Percentiles rank a stretch among this genome's conserved stretches.
phyloP scores from a whole-genome alignment of 2,888 invertebrate genomes.

The Myopa tessellatipennis region DNA sequence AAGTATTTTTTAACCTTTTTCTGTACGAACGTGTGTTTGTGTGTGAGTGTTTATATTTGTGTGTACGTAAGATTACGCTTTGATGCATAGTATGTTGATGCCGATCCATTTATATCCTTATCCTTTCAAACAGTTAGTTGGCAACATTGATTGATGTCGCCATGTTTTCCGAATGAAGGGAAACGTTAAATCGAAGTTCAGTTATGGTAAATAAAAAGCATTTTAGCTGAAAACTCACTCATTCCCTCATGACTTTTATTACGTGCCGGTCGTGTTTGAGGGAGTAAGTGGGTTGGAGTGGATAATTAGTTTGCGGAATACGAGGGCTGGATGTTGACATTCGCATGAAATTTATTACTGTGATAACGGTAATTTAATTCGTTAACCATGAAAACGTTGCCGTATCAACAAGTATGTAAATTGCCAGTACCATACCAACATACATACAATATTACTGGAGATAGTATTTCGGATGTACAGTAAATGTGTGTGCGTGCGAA shows the following conservation, averaged over 20 bases:
- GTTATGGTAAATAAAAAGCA: background rate
- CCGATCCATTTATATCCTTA: background rate
- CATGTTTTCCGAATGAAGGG: background rate
- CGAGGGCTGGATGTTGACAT: background rate
- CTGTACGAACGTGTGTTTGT: no score
- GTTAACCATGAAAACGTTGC: background rate
- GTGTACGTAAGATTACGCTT: no score
- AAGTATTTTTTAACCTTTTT: no score
- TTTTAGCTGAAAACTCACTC: background rate
- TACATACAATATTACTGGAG: no score
- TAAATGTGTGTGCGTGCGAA: no score
- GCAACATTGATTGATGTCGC: background rate
- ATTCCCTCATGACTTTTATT: no score
- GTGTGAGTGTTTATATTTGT: no score
- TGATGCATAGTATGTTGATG: no score
- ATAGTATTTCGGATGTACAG: no score
- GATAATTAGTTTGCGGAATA: background rate
- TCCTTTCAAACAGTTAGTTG: background rate
- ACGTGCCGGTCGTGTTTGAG: background rate
- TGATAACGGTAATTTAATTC: background rate
- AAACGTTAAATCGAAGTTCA: background rate
- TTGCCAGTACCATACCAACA: no score
- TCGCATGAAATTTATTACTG: background rate
- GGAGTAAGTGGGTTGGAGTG: background rate
- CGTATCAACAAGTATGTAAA: no score